Base-by-base conservation (phyloP, 2,797 vertebrate species). In the Enteromius treurensis region DNA sequence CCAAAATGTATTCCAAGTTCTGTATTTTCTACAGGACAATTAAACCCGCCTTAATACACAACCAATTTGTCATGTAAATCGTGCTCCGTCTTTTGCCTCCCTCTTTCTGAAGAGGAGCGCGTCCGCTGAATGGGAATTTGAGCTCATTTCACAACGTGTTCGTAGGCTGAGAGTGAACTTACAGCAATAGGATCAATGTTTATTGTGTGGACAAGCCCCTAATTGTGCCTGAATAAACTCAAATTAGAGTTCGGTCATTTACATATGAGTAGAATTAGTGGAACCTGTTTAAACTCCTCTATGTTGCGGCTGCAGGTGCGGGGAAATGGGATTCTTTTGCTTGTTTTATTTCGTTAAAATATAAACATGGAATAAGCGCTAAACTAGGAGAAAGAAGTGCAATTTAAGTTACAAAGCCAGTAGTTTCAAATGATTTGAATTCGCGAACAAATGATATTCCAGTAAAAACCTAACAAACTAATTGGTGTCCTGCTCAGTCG, bases 161-260 rank as follows among this genome's bases (percentile, higher is more conserved):
- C 90, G 94, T 91, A 91, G 79, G 51, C 64, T 69, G 70, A 45
- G 53, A 82, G 80, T 62, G 71, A 86, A 84, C 86, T 94, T 94
- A 94, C 94, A 93, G 95, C 96, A 95, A 94, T 93, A 94, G 94
- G 94, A 95, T 95, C 95, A 94, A 95, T 96, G 95, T 96, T 96
- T 95, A 96, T 96, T 97, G 96, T 96, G 95, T 94, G 94, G 95
- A 95, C 95, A 95, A 96, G 95, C 95, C 89, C 90, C 91, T 95
- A 95, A 95, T 95, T 90, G 94, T 92, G 93, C 92, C 95, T 96
- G 95, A 96, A 95, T 95, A 95, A 96, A 96, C 96, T 96, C 95
- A 94, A 96, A 96, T 96, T 96, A 95, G 94, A 95, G 94, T 94
- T 93, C 93, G 94, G 91, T 94, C 90, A 96, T 97, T 97, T 96